These are phyloP conservation scores for Toxotes lorentzi DNA, from an alignment of 2,797 vertebrate species.

Conservation along the genomic window DNA sequence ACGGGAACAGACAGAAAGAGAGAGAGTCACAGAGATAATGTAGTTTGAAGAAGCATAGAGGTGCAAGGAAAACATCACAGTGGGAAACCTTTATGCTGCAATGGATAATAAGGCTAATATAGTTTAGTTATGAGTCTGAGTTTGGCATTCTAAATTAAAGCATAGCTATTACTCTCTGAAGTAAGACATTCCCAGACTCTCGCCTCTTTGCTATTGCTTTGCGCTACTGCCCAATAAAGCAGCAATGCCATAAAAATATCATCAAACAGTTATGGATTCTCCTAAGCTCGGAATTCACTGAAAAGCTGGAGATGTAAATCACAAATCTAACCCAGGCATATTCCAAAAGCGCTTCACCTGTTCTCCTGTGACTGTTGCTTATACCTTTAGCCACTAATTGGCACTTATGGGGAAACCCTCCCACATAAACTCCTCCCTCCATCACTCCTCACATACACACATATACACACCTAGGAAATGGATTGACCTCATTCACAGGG, in stretches of 20 bases:
- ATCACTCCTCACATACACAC: conserved; percentile 50
- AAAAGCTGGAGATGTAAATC: conserved; percentile 56
- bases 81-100: conserved; percentile 52
- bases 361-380: conserved; percentile 64
- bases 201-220: conserved; percentile 51
- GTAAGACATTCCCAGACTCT: conserved; percentile 49
- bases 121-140: conserved; percentile 55
- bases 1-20: conserved; percentile 44
- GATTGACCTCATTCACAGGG: conserved; percentile 79
- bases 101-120: conserved; percentile 67
- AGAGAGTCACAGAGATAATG: conserved; percentile 54
- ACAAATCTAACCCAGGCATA: conserved; percentile 49
- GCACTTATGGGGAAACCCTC: conserved; percentile 74
- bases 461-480: conserved; percentile 61
- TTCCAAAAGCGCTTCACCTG: conserved; percentile 61
- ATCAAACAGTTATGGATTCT: conserved; percentile 72
- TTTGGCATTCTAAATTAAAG: conserved; percentile 63
- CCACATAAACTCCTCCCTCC: conserved; percentile 49
- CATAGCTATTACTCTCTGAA: conserved; percentile 44
- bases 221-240: conserved; percentile 63
- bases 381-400: conserved; percentile 72
- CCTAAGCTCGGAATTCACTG: conserved; percentile 63
- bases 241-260: conserved; percentile 64
- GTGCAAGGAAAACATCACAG: conserved; percentile 54
- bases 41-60: conserved; percentile 33